These are phyloP conservation scores for Liasis olivaceus DNA, from an alignment of 2,797 vertebrate species.

Conservation along the genomic window DNA sequence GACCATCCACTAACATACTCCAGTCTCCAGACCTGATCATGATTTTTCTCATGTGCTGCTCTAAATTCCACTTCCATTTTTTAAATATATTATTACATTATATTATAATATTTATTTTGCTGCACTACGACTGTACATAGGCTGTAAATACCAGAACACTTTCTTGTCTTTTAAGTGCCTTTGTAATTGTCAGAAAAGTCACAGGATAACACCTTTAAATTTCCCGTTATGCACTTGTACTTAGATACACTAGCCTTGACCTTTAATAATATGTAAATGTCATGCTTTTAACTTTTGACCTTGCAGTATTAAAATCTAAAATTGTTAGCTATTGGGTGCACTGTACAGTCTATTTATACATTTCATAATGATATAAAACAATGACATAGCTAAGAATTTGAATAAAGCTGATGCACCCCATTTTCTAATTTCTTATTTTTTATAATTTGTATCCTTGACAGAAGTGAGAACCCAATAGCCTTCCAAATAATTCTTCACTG, in stretches of 20 bases:
- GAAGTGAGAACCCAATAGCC: background rate
- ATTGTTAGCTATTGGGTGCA: background rate
- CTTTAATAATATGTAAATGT: constrained; percentile 42
- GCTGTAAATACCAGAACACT: constrained; percentile 5
- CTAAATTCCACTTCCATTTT: constrained; percentile 13
- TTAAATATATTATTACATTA: constrained; percentile 11
- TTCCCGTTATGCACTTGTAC: constrained; percentile 15
- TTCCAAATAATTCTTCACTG: constrained; percentile 10
- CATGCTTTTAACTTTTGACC: constrained; percentile 25
- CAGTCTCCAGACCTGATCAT: background rate
- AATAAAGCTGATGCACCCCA: background rate
- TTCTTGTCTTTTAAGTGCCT: constrained; percentile 31
- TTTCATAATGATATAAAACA: constrained; percentile 17
- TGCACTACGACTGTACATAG: background rate
- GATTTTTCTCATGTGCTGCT: constrained; percentile 20
- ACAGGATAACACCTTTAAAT: background rate
- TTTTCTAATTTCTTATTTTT: constrained; percentile 8
- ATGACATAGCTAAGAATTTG: background rate
- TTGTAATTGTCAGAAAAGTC: constrained; percentile 12
- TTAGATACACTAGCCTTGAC: constrained; percentile 5
- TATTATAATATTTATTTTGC: background rate
- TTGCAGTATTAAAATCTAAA: constrained; percentile 11
- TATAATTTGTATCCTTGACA: background rate
- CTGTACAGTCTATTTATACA: background rate
- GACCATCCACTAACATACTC: background rate